Base-by-base conservation (phyloP, 35 echinoderm and acorn worm genomes). In the Acanthaster planci region DNA sequence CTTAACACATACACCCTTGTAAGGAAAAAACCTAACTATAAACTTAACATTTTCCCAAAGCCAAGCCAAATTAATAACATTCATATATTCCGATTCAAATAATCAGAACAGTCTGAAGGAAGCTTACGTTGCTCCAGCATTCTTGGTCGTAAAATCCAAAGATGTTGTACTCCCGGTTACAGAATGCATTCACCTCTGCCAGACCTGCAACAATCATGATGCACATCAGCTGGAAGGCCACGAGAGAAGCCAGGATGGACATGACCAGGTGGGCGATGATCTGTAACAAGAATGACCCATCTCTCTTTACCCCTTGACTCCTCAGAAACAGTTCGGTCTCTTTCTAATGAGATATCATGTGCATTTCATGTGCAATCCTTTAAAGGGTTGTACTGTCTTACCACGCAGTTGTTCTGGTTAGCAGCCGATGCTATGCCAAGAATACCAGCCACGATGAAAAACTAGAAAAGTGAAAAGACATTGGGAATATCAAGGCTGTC, bases 381-480 rank as follows among this genome's bases (percentile, higher is more conserved):
- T n/a, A n/a, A n/a, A n/a, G n/a, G n/a, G n/a, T n/a, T n/a, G n/a
- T n/a, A n/a, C n/a, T n/a, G n/a, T 31, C 64, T 72, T 72, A 72
- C 64, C 64, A 34, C 64, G 15, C 64, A 72, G n/a, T 34, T 72
- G n/a, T 72, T 72, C 23, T 72, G 30, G 34, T 72, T 72, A 14
- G 26, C 64, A 72, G 64, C 64, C 22, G 64, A 72, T 36, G 29
- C 64, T 14, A 72, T 72, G 34, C 64, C 64, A 1, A 72, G 64
- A 72, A 72, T 72, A 72, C 64, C 64, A 29, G 64, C 64, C 29
- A 72, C 64, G 30, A 72, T 29, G 26, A 72, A 72, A 29, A 72
- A 72, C 64, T 72, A 26, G 7, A 72, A 15, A 10, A 72, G 5
- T 31, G 1, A 72, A 72, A 35, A 72, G 30, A 36, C 18, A 72